Evolutionary conservation across 1,140 invertebrate genomes (phyloP).

Genomic region (Lepidurus packardi): DNA sequence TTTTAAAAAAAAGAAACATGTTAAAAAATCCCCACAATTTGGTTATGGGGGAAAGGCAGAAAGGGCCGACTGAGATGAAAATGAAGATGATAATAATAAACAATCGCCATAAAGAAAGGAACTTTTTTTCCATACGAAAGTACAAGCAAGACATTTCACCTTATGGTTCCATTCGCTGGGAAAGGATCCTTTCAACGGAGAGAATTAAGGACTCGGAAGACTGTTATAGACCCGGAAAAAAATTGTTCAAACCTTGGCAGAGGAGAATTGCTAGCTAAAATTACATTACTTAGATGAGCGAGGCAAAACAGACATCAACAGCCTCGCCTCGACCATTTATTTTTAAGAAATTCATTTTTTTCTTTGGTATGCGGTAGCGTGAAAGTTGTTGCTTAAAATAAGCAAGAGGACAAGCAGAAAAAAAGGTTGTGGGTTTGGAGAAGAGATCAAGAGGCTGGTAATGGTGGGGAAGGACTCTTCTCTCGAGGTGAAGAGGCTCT

Average conservation of each 20-base stretch:
- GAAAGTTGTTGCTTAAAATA: background rate
- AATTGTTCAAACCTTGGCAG: background rate
- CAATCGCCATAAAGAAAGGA: background rate
- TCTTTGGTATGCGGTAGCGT: background rate
- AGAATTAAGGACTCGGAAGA: background rate
- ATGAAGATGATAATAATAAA: background rate
- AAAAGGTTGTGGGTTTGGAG: background rate
- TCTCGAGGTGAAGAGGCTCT: background rate
- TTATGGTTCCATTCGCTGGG: background rate
- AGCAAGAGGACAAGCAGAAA: background rate
- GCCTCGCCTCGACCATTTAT: background rate
- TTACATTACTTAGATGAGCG: background rate
- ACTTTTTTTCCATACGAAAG: background rate
- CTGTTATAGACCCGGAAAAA: background rate
- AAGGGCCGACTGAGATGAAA: background rate
- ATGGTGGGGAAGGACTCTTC: background rate
- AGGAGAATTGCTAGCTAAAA: background rate
- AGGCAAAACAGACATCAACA: background rate
- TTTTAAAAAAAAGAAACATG: background rate
- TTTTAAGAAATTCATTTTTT: background rate
- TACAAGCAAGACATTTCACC: slow-evolving; percentile 15
- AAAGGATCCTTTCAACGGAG: background rate
- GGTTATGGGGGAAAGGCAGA: background rate
- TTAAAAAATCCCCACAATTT: background rate
- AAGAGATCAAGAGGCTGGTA: background rate